Conservation (phyloP, 2,113 vertebrate species). For the Leptocoma aspasia region DNA sequence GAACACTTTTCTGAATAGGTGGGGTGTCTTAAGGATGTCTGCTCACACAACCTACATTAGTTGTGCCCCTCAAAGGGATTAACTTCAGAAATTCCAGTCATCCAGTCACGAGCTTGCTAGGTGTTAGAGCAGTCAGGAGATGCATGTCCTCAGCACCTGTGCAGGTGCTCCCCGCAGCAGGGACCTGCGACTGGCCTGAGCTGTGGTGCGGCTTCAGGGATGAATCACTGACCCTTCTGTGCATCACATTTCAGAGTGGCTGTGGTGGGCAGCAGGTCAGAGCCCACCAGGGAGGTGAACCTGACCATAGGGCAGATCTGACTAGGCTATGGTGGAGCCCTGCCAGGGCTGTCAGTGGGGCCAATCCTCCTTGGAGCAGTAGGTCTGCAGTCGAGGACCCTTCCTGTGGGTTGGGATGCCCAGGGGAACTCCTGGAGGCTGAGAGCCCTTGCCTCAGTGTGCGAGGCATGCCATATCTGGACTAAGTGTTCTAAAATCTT, state of each 20-base stretch:
- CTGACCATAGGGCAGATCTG: background rate
- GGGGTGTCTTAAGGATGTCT: background rate
- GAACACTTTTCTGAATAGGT: background rate
- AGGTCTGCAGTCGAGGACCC: background rate
- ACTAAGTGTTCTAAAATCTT: background rate
- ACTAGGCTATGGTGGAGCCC: background rate
- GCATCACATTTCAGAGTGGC: background rate
- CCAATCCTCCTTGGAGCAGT: background rate
- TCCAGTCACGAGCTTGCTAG: background rate
- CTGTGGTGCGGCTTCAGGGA: background rate
- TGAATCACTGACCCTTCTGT: background rate
- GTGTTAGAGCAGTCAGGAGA: background rate
- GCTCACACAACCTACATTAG: background rate
- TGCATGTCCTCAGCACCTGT: background rate
- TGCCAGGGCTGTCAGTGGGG: background rate
- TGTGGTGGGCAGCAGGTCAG: background rate
- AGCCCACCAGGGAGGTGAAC: background rate
- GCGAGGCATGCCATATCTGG: background rate
- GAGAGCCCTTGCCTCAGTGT: background rate
- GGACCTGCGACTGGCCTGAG: background rate
- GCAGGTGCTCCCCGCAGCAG: background rate
- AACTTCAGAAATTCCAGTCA: background rate
- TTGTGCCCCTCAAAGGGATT: background rate
- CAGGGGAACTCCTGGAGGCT: background rate
- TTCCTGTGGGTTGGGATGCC: background rate